Evolutionary conservation across 2,888 invertebrate species (phyloP), one percentile per base, ranked within the genome.

Genomic region (Lingula anatina): DNA sequence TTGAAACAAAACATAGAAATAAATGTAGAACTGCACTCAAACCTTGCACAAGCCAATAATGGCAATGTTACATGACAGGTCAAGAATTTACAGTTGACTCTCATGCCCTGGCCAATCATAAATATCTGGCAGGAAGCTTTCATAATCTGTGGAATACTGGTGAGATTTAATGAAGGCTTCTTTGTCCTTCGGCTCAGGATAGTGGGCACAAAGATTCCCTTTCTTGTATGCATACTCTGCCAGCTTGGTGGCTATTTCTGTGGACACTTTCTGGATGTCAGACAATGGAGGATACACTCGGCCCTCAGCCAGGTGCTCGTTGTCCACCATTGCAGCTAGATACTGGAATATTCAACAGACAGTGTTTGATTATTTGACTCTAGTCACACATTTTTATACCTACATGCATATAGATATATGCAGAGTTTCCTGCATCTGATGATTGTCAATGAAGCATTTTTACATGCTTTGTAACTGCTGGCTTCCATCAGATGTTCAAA

Each of bases 231-330:
- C 89, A 73, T 87, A 87, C 47, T 89, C 85, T 48, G 89, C 85
- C 50, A 95, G 78, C 68, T 83, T 83, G 41, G 83, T 82, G 23
- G 94, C 95, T 65, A 97, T 92, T 71, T 84, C 83, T 47, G 90
- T 79, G 1, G 96, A 96, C 70, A 92, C 90, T 56, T 87, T 82
- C 62, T 88, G 84, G 61, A 97, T 94, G 55, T 83, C 81, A 28
- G 82, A 80, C 18, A 96, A 81, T 0, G 93, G 90, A 20, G 97
- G 96, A 78, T 96, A 97, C 49, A 99, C 81, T 59, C 91, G 85
- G 50, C 96, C 96, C 46, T 82, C 83, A 2, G 83, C 83, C 65
- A 96, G 79, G 77, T 95, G 88, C 2, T 83, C 82, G 44, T 89
- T 83, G 0, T 85, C 83, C 4, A 95, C 94, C 47, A 89, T 81